These are phyloP conservation scores for Pseudolycoriella hygida DNA, from an alignment of 2,888 invertebrate species.

Conservation along the genomic window DNA sequence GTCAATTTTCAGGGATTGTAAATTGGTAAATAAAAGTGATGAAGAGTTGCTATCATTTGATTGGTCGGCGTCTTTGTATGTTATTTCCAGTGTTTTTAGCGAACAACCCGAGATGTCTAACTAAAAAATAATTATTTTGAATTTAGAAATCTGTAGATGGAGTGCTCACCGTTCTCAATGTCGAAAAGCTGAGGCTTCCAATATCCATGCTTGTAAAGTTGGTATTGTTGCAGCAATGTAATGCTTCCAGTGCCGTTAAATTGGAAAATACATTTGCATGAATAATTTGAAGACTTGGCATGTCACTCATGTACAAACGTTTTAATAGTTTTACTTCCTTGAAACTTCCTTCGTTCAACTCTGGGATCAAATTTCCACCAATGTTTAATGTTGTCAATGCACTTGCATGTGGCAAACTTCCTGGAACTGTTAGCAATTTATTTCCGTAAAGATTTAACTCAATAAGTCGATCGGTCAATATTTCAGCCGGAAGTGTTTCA, in stretches of 20 bases:
- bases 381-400: conserved; percentile 38
- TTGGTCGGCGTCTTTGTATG: background rate
- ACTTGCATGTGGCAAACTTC: conserved; percentile 35
- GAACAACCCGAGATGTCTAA: conserved; percentile 44
- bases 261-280: conserved; percentile 35
- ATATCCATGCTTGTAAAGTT: conserved; percentile 38
- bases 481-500: conserved; percentile 18
- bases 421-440: conserved; percentile 38
- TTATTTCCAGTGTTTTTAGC: conserved; percentile 28
- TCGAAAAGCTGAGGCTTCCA: conserved; percentile 29
- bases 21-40: conserved; percentile 20
- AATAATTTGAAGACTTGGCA: conserved; percentile 36
- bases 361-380: conserved; percentile 40
- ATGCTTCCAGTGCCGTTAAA: conserved; percentile 23
- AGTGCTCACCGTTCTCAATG: conserved; percentile 13
- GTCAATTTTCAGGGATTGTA: conserved; percentile 36
- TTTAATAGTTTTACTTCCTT: conserved; percentile 35
- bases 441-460: conserved; percentile 42
- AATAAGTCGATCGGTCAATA: conserved; percentile 33
- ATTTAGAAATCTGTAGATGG: background rate
- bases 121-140: conserved; percentile 24
- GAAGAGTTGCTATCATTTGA: background rate
- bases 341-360: conserved; percentile 40
- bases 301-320: conserved; percentile 40
- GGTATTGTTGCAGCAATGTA: conserved; percentile 35